phyloP scores from a whole-genome alignment of 2,113 vertebrate genomes.

The Scomber scombrus region DNA sequence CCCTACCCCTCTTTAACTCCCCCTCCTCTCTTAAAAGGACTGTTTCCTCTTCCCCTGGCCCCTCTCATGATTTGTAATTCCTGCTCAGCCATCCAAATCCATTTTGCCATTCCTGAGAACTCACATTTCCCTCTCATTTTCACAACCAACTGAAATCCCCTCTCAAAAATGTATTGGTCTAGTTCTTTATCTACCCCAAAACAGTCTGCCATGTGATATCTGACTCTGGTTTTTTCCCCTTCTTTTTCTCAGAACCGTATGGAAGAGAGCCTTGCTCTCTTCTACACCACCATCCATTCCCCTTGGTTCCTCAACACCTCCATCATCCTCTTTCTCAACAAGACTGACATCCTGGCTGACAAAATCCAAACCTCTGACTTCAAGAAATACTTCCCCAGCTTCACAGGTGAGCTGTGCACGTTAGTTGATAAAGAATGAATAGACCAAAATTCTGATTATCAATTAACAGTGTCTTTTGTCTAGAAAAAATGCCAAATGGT shows the following conservation, averaged over 20 bases:
- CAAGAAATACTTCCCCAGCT: conserved; percentile 87
- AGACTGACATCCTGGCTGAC: conserved; percentile 91
- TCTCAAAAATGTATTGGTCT: not conserved
- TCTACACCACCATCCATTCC: conserved; percentile 91
- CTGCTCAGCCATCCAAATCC: conserved; percentile 2
- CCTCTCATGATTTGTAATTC: conserved; percentile 2
- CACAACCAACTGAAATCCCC: not conserved
- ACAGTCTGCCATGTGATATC: not conserved
- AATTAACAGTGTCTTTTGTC: too few species aligned
- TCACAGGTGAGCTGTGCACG: conserved; percentile 80
- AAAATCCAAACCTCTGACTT: conserved; percentile 90
- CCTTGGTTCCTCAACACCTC: conserved; percentile 89
- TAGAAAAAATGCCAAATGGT: too few species aligned
- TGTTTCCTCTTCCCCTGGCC: not conserved
- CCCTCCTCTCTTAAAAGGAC: conserved; percentile 13
- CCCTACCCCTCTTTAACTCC: conserved; percentile 9
- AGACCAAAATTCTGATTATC: too few species aligned
- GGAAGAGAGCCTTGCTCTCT: conserved; percentile 91
- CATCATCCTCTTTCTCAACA: conserved; percentile 95
- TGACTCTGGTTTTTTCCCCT: conserved; percentile 5
- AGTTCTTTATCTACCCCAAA: not conserved
- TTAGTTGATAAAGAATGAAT: too few species aligned
- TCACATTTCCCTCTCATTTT: not conserved
- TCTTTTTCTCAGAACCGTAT: conserved; percentile 88
- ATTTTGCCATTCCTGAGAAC: not conserved